Base-by-base conservation (phyloP, 2,797 vertebrate species). In the Lagocephalus sceleratus region DNA sequence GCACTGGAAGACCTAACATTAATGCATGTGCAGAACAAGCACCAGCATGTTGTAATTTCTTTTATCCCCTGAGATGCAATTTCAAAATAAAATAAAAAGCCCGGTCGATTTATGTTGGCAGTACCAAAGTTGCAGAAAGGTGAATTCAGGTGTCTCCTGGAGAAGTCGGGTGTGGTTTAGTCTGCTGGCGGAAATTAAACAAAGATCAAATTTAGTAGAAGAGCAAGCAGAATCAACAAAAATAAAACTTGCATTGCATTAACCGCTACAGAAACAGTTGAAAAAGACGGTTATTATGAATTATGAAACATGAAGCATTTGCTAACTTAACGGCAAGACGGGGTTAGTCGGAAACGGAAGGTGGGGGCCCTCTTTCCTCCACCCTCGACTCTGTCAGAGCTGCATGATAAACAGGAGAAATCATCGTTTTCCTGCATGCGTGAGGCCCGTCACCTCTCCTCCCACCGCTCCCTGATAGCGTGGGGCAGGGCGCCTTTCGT, bases 381-480 rank as follows among this genome's bases (percentile, higher is more conserved):
- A 59, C 49, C 1, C 39, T 50, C 11, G 6, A n/a, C 47, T 50
- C 20, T 45, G 52, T 60, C 54, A 66, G 73, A 75, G 56, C 22
- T 46, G 6, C 21, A 20, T 0, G 3, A 74, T 66, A 63, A 76
- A 80, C 63, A 19, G 44, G 32, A 64, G 40, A 61, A 51, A 46
- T 32, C 53, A 49, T 64, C 15, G 48, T 63, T 78, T 73, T 69
- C 57, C 54, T 68, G 59, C 17, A 66, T 60, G 55, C 56, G 57
- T 57, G 55, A 73, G 65, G 56, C 62, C 67, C 56, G 26, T 48
- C 48, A 67, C 51, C 56, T 63, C 66, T 25, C 2, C 17, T 58
- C 51, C 39, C 21, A 43, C 64, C 50, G 35, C 40, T 49, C 48
- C 62, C 51, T 78, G 75, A 84, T 75, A 81, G 74, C 35, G n/a